Percentiles rank a stretch among this genome's conserved stretches.
These are phyloP conservation scores for Sicus ferrugineus DNA, from an alignment of 2,888 invertebrate species.

Conservation along the genomic window DNA sequence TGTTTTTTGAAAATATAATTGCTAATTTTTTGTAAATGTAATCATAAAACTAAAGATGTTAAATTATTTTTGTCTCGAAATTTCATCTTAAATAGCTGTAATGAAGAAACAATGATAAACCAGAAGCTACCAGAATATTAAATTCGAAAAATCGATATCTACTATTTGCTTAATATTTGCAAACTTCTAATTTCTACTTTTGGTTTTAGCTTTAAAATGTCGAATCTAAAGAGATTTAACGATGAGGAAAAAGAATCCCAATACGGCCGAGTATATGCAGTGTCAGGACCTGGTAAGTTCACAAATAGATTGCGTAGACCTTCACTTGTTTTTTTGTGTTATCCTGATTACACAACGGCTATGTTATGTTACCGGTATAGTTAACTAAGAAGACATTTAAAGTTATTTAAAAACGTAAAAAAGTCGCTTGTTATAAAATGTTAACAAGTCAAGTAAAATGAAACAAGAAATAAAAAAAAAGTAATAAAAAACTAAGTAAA, in stretches of 20 bases:
- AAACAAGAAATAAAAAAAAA: no score
- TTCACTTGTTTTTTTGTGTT: no score
- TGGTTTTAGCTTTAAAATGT: no score
- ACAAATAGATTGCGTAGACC: no score
- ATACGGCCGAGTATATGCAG: slow-evolving; percentile 96
- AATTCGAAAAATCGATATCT: neutral
- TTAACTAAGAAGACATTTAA: no score
- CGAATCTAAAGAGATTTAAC: slow-evolving; percentile 74
- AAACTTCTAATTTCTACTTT: no score
- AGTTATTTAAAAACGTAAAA: no score
- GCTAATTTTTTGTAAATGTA: neutral
- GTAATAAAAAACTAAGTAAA: no score
- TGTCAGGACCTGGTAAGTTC: slow-evolving; percentile 95
- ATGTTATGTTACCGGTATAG: no score
- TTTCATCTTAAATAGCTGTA: neutral
- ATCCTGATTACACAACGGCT: no score
- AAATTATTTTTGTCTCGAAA: neutral
- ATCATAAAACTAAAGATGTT: neutral
- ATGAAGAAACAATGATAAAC: neutral
- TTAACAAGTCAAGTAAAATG: no score
- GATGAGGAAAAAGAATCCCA: slow-evolving; percentile 87
- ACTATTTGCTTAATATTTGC: neutral
- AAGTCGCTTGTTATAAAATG: no score
- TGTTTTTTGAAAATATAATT: neutral
- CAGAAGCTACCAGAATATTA: neutral